A percentile compares a stretch with the other conserved stretches of the same genome.
phyloP scores from a whole-genome alignment of 2,113 vertebrate genomes.

The Gulo gulo region DNA sequence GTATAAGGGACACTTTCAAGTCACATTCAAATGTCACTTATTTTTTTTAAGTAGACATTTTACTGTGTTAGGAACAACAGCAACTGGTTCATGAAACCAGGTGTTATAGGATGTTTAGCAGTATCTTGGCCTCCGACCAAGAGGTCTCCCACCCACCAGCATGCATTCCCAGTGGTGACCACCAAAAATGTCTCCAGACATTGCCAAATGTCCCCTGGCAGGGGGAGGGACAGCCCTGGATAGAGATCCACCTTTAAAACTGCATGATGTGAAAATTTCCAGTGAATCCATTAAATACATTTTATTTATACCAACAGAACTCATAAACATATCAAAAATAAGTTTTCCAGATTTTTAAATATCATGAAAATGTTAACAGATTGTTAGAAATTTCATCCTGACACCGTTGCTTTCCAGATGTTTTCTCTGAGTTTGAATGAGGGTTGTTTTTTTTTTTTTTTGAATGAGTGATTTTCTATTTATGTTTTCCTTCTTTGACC shows the following conservation, averaged over 20 bases:
- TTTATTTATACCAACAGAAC: not conserved
- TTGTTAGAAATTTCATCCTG: constrained; percentile 1
- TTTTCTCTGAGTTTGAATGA: not conserved
- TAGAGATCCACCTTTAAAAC: not conserved
- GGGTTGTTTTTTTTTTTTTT: not conserved
- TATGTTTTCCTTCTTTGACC: constrained; percentile 24
- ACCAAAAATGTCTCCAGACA: not conserved
- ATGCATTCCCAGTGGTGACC: not conserved
- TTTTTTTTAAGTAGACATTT: not conserved
- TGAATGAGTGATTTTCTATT: constrained; percentile 20
- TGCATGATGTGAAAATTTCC: not conserved
- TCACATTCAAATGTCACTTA: not conserved
- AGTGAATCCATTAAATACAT: not conserved
- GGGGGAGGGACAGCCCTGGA: not conserved
- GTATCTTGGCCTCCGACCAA: not conserved
- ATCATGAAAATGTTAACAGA: constrained; percentile 41
- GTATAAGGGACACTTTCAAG: not conserved
- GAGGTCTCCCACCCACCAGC: not conserved
- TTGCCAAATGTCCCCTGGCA: not conserved
- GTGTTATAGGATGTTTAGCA: not conserved
- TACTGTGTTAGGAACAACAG: not conserved
- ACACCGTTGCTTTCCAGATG: not conserved
- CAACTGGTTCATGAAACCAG: not conserved
- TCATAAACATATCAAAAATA: not conserved
- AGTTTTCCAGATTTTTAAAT: constrained; percentile 31